These are phyloP conservation scores for Cremastinae sp. DNA, from an alignment of 2,888 invertebrate genomes.

Conservation along the genomic window DNA sequence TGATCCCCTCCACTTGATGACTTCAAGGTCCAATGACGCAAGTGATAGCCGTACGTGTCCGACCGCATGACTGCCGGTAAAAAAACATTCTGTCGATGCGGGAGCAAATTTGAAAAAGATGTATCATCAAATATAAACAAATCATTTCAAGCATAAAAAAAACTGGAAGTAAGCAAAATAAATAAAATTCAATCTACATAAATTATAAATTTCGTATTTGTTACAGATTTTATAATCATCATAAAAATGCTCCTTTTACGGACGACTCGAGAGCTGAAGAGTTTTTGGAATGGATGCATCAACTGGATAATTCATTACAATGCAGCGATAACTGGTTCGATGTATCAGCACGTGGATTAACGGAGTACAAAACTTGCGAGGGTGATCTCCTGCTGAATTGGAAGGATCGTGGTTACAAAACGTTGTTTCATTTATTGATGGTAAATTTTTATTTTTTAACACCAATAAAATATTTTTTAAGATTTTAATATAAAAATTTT, in stretches of 20 bases:
- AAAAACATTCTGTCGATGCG: too few species aligned
- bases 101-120: too few species aligned
- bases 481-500: neutral
- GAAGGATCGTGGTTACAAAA: slow-evolving; percentile 87
- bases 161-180: too few species aligned
- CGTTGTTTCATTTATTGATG: slow-evolving; percentile 86
- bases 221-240: slow-evolving; percentile 69
- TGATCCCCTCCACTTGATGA: slow-evolving; percentile 37
- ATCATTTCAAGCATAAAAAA: too few species aligned
- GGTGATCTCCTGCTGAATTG: slow-evolving; percentile 88
- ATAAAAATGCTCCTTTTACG: slow-evolving; percentile 64
- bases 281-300: slow-evolving; percentile 84
- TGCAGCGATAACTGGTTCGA: slow-evolving; percentile 85
- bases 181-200: too few species aligned
- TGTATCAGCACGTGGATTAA: slow-evolving; percentile 84
- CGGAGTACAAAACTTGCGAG: slow-evolving; percentile 85
- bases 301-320: slow-evolving; percentile 81
- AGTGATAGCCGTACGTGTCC: slow-evolving; percentile 19
- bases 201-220: slow-evolving; percentile 10
- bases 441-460: slow-evolving; percentile 77
- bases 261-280: slow-evolving; percentile 76
- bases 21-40: slow-evolving; percentile 38
- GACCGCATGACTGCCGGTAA: slow-evolving; percentile 7
- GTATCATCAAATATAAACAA: too few species aligned
- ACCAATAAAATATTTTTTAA: neutral